Base-by-base conservation (phyloP, 2,113 vertebrate species). In the Rhabdomys dilectus region DNA sequence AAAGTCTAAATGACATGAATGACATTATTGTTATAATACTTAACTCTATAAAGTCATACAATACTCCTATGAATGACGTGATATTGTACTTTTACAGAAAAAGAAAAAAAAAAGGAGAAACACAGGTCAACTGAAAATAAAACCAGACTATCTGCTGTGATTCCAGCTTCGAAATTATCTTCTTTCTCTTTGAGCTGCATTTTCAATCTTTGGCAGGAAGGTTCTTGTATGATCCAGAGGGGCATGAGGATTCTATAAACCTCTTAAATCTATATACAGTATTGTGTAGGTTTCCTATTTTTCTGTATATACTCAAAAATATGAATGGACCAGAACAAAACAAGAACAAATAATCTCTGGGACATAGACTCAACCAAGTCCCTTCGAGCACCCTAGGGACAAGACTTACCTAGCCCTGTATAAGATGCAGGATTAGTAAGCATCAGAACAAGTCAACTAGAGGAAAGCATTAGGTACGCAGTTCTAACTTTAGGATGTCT, bases 81-180 rank as follows among this genome's bases (percentile, higher is more conserved):
- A 89, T 36, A 76, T 26, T n/a, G 77, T 72, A 34, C 82, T 88
- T 94, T 92, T 60, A 89, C 34, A 93, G 39, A 78, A 66, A 24
- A 75, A 94, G 58, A 62, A 7, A 93, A 29, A 78, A 60, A 24
- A 75, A 94, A 64, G 42, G 13, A 82, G 91, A 94, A 24, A 76
- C 6, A 81, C 81, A 60, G 80, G 75, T 91, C 39, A 66, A 87
- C n/a, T 53, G 77, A 68, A 96, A 94, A 92, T 89, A 56, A 95
- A 81, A 89, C 48, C 78, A 62, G 91, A 62, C 16, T 66, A 31
- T 58, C 31, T 66, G 70, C 17, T 60, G 29, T 45, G 68, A 60
- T 10, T 64, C 75, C 88, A 36, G 64, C n/a, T 80, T 64, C 13
- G 39, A 78, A 0, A 88, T 2, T n/a, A 72, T 3, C 15, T 80